Evolutionary conservation across 2,113 vertebrate genomes (phyloP).

Genomic region (Tachysurus vachellii): DNA sequence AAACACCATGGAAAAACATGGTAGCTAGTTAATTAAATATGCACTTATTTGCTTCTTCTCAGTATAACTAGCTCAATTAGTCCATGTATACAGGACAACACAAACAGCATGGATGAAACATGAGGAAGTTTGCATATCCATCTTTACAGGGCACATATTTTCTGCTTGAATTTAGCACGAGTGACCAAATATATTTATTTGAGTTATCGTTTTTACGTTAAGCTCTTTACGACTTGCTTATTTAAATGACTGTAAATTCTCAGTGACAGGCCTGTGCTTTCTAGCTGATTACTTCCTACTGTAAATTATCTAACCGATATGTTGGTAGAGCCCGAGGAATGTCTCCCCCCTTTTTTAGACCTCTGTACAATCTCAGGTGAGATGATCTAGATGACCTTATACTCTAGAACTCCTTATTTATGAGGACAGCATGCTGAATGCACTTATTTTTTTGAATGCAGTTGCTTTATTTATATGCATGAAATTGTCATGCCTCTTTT

Average conservation of each 20-base stretch:
- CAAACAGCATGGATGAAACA: not conserved
- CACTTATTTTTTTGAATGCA: conserved; percentile 68
- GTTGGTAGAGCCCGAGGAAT: conserved; percentile 55
- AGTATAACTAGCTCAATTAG: not conserved
- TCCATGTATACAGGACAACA: not conserved
- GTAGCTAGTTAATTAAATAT: not conserved
- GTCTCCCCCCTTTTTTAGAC: conserved; percentile 62
- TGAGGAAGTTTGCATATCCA: not conserved
- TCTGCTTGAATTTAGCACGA: conserved; percentile 4
- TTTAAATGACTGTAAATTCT: conserved; percentile 28
- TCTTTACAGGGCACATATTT: conserved; percentile 10
- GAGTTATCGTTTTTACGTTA: conserved; percentile 24
- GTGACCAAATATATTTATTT: conserved; percentile 29
- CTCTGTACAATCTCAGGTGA: conserved; percentile 74
- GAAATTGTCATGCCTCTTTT: conserved; percentile 56
- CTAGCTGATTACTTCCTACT: conserved; percentile 48
- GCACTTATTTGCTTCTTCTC: conserved; percentile 4
- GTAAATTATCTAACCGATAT: conserved; percentile 47
- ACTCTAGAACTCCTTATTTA: conserved; percentile 58
- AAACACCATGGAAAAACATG: not conserved
- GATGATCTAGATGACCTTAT: conserved; percentile 65
- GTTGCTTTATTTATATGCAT: conserved; percentile 62
- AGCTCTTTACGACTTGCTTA: conserved; percentile 14
- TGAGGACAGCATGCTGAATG: conserved; percentile 65
- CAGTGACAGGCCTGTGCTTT: conserved; percentile 32